Evolutionary conservation across 2,888 invertebrate genomes (phyloP).

Genomic region (Resseliella maxima): DNA sequence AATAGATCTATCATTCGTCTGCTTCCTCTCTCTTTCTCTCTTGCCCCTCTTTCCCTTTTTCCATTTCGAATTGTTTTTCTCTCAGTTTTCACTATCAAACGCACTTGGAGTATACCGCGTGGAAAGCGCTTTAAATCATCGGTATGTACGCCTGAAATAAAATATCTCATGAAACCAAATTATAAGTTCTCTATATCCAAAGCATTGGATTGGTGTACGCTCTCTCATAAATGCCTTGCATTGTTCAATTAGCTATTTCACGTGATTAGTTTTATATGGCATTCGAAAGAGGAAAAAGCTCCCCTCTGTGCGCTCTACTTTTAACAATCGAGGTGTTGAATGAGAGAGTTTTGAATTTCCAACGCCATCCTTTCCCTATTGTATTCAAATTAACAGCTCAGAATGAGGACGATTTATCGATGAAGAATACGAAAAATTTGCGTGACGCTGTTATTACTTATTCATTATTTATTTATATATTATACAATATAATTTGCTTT

Average conservation of each 20-base stretch:
- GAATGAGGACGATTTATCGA: constrained; percentile 11
- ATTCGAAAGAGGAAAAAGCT: background rate
- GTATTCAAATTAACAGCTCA: constrained; percentile 41
- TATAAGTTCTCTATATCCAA: background rate
- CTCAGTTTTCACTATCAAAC: background rate
- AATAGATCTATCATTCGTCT: too few relatives aligned
- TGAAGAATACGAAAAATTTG: background rate
- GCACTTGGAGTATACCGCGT: background rate
- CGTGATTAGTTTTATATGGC: constrained; percentile 44
- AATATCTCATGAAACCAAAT: constrained; percentile 33
- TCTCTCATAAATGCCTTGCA: constrained; percentile 38
- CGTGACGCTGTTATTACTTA: background rate
- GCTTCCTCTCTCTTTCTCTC: background rate
- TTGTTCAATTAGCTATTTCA: constrained; percentile 51
- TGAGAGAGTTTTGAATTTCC: background rate
- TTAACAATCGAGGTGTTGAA: background rate
- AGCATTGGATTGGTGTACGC: background rate
- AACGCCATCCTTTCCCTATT: constrained; percentile 14
- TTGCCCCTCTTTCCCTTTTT: background rate
- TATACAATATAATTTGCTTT: too few relatives aligned
- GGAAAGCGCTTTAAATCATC: constrained; percentile 40
- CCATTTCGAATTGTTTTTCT: too few relatives aligned
- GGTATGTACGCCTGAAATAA: constrained; percentile 49
- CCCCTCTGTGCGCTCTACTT: background rate
- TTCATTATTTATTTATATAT: too few relatives aligned